A percentile compares a stretch with the other conserved stretches of the same genome.
Conservation (phyloP, 2,888 invertebrate genomes). For the Andrena chrysosceles region DNA sequence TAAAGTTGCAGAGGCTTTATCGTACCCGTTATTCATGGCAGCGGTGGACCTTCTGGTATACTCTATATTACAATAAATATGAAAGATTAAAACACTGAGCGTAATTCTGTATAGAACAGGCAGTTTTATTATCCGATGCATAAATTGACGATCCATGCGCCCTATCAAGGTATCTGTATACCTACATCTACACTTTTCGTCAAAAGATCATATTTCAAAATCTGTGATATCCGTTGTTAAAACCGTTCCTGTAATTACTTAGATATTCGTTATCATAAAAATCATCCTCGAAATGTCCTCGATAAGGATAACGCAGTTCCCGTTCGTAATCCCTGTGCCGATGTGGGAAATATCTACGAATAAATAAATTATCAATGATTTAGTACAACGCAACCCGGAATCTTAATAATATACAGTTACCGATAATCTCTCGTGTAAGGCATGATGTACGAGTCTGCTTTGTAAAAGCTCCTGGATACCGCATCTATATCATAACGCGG, state of each 20-base stretch:
- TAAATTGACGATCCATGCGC: neutral
- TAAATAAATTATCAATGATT: constrained; percentile 8
- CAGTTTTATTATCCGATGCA: constrained; percentile 13
- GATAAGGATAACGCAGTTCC: constrained; percentile 61
- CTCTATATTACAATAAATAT: constrained; percentile 67
- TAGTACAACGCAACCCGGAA: neutral
- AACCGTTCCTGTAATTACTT: constrained; percentile 57
- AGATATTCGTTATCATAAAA: constrained; percentile 54
- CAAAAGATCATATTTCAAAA: constrained; percentile 4
- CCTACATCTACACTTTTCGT: neutral
- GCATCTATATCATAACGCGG: constrained; percentile 18
- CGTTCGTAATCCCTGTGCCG: constrained; percentile 48
- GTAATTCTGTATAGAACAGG: constrained; percentile 2
- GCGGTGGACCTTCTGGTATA: constrained; percentile 77
- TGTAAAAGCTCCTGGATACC: constrained; percentile 25
- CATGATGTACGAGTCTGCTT: constrained; percentile 10
- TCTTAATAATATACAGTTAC: constrained; percentile 27
- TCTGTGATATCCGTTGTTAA: constrained; percentile 24
- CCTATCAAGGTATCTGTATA: neutral
- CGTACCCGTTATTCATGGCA: constrained; percentile 76
- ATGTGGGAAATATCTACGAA: constrained; percentile 63
- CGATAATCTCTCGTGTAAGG: constrained; percentile 32
- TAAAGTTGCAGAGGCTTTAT: constrained; percentile 65
- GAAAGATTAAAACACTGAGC: constrained; percentile 4
- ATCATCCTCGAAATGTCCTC: constrained; percentile 46